Evolutionary conservation across 2,888 invertebrate species (phyloP), one percentile per base, ranked within the genome.

Genomic region (Agrotis segetum): DNA sequence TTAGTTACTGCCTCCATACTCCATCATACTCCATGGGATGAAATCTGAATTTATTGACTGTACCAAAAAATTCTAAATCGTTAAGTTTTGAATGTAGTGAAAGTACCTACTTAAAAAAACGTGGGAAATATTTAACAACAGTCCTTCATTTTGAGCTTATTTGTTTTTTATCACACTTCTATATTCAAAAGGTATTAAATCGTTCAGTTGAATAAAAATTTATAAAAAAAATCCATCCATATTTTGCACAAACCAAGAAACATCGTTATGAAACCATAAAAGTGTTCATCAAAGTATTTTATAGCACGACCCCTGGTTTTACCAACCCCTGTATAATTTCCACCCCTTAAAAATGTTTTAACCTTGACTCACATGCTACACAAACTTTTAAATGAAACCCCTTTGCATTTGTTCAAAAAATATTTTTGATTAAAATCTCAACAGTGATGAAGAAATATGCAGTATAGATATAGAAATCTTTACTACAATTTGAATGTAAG

Each of bases 281-380:
- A 74, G 16, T 59, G 55, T 55, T 55, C 16, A 29, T 17, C 14
- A 49, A 71, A 71, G 16, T 34, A 71, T 44, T 71, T 24, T 24
- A 21, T 21, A 1, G n/a, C 16, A 29, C 17, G 13, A 74, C 52
- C 74, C 74, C 21, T 21, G 34, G 14, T 46, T 52, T n/a, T 19
- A 58, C 2, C 50, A 74, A 67, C 67, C 67, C 74, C 66, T 58
- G n/a, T 13, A 29, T 58, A 68, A 58, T 47, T 50, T 67, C 16
- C n/a, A 52, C 47, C 68, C 68, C 59, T 19, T 17, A 68, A 62
- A 67, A 74, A 58, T 16, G 0, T 13, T 47, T 58, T 68, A 67
- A 74, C 74, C 75, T 74, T 74, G 75, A 74, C 75, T 74, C 52
- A 74, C 47, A 62, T 74, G 50, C 17, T 47, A 50, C 40, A 1